A percentile compares a stretch with the other conserved stretches of the same genome.
Conservation (phyloP, 2,113 vertebrate genomes). For the Ictalurus punctatus region DNA sequence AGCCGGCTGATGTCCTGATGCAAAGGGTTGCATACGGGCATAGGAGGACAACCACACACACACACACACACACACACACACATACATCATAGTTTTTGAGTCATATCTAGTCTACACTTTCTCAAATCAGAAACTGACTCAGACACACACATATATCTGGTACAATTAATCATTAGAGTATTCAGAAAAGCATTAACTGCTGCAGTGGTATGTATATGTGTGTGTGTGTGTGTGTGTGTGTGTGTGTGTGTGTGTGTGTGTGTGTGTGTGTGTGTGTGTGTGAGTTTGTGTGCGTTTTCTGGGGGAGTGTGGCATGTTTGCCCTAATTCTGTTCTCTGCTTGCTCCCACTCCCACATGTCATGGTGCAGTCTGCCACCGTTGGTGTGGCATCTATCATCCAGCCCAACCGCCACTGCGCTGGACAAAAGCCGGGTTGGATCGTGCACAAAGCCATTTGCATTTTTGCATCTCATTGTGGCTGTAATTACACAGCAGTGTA, state of each 20-base stretch:
- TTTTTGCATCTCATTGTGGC: conserved; percentile 97
- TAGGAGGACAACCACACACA: background rate
- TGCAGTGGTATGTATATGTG: conserved; percentile 55
- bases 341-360: conserved; percentile 77
- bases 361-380: conserved; percentile 77
- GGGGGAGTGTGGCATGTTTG: conserved; percentile 70
- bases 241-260: conserved; percentile 23
- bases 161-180: conserved; percentile 67
- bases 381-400: conserved; percentile 88
- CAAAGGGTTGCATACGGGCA: background rate
- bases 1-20: conserved; percentile 22
- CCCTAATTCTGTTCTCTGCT: conserved; percentile 74
- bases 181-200: conserved; percentile 65
- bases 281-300: conserved; percentile 47
- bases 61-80: too few species aligned
- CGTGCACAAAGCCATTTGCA: conserved; percentile 89
- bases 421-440: conserved; percentile 88
- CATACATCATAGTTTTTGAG: too few species aligned
- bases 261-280: background rate
- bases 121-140: background rate
- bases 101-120: background rate
- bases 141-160: background rate
- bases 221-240: conserved; percentile 11
- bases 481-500: conserved; percentile 91
- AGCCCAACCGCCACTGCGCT: conserved; percentile 75